Evolutionary conservation across 1,140 invertebrate species (phyloP), one percentile per base, ranked within the genome.

Genomic region (Drosophila yakuba): DNA sequence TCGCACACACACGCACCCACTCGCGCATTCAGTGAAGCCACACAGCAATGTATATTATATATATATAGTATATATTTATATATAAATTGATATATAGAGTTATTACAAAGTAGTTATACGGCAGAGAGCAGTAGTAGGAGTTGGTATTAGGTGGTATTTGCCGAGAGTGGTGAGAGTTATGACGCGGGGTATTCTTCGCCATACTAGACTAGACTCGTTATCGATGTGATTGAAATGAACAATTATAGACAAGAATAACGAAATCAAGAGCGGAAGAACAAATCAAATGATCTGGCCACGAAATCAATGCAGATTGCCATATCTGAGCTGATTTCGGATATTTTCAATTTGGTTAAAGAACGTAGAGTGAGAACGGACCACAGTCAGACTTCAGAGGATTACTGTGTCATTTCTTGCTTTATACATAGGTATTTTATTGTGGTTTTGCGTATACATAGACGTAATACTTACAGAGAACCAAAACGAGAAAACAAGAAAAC

Each of bases 101-200:
- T 32, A 50, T 17, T 69, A 69, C 38, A 67, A 61, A 64, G 61
- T 43, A 54, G 61, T 52, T 47, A 41, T 54, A 78, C 54, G 63
- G 17, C 36, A 62, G 73, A 69, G 51, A 56, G 51, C 47, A 51
- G 52, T 69, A 78, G 63, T 75, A 55, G 77, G 50, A 62, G 63
- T 76, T 60, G 57, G 57, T 75, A 72, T 47, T 25, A 51, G 45
- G 74, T 77, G 71, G 67, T 71, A 39, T 67, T 28, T 47, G 62
- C 48, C 80, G 67, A 80, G 67, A 80, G 71, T 89, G 66, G 78
- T 86, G 63, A 82, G 57, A 82, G 62, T 80, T 57, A 57, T 71
- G 67, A 44, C 25, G 51, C 35, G n/a, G 43, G 48, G 0, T 43
- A 56, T 15, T 69, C 25, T 48, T 4, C 43, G 66, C 14, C 35